These are phyloP conservation scores for Calonectris borealis DNA, from an alignment of 2,113 vertebrate species.

Conservation along the genomic window DNA sequence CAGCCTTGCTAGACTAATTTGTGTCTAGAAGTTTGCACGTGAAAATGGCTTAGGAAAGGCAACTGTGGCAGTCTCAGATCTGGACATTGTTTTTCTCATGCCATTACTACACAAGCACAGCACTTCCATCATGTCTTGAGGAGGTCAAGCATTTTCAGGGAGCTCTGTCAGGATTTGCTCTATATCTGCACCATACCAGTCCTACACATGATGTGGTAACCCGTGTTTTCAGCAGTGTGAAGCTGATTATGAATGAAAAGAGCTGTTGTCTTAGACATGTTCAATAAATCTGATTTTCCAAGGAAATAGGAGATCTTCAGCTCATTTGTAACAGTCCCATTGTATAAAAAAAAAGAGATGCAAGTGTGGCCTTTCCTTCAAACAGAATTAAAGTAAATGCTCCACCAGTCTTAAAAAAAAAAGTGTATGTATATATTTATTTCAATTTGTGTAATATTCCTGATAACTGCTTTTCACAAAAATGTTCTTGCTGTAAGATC, in stretches of 20 bases:
- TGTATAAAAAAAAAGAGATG: background rate
- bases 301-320: background rate
- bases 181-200: background rate
- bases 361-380: background rate
- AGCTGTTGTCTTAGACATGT: fast-evolving
- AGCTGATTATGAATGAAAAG: background rate
- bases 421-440: background rate
- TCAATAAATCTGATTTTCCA: background rate
- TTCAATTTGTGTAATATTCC: background rate
- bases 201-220: background rate
- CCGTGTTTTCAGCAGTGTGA: background rate
- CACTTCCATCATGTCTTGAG: background rate
- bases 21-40: background rate
- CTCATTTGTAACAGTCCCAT: background rate
- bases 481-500: background rate
- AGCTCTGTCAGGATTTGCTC: background rate
- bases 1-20: background rate
- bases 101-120: background rate
- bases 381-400: background rate
- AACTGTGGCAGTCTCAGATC: background rate
- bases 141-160: background rate
- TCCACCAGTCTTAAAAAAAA: background rate
- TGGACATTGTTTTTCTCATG: background rate
- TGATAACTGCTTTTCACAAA: background rate
- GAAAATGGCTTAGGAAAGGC: background rate